phyloP scores from a whole-genome alignment of 1,140 invertebrate genomes.

The Trichonephila clavata region DNA sequence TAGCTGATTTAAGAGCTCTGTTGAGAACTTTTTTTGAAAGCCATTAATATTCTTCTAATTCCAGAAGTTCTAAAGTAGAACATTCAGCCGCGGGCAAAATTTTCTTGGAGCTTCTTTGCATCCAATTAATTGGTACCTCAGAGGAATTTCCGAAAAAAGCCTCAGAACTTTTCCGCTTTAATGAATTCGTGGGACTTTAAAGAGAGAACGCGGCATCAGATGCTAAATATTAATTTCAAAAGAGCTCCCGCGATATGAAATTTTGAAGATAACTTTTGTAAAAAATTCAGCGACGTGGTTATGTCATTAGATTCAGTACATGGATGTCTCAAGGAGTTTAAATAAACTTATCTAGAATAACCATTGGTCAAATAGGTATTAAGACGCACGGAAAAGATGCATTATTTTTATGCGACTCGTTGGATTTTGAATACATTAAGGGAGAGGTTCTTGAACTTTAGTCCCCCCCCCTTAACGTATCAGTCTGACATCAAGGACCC shows the following conservation, averaged over 20 bases:
- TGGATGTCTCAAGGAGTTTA: no score
- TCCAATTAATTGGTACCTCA: conserved; percentile 5
- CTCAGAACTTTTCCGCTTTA: not conserved
- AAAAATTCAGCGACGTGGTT: no score
- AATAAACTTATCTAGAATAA: no score
- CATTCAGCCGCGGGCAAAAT: not conserved
- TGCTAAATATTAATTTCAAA: conserved; percentile 8
- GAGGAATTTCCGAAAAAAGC: not conserved
- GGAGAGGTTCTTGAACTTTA: no score
- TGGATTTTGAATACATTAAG: no score
- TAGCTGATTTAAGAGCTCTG: conserved; percentile 25
- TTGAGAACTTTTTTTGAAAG: conserved; percentile 33
- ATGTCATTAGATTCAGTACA: no score
- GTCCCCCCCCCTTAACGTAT: no score
- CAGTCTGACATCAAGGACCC: no score
- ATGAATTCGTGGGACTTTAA: not conserved
- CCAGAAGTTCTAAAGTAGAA: not conserved
- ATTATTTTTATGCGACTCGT: no score
- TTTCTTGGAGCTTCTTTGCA: not conserved
- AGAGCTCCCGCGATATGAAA: not conserved
- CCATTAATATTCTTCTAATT: conserved; percentile 22
- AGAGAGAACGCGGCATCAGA: not conserved
- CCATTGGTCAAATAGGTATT: no score
- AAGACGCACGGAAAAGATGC: no score
- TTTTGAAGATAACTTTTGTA: not conserved